Conservation (phyloP, 2,888 invertebrate genomes). For the Pristionchus arcanus region DNA sequence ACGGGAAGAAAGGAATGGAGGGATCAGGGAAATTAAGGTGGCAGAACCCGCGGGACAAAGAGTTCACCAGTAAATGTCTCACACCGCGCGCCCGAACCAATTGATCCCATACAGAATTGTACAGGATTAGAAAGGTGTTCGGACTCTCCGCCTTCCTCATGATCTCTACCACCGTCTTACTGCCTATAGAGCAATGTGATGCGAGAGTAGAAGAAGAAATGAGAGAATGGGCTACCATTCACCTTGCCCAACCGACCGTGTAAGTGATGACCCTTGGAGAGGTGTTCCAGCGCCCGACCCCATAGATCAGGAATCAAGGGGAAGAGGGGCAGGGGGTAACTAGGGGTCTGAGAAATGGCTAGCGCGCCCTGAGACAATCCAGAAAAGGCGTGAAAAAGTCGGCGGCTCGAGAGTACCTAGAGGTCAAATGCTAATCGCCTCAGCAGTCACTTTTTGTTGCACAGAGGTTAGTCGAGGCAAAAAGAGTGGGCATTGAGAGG, state of each 20-base stretch:
- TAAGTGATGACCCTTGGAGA: constrained; percentile 39
- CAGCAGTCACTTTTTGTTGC: neutral
- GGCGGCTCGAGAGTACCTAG: neutral
- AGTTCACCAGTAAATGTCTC: neutral
- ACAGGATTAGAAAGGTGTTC: neutral
- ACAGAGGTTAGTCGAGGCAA: constrained; percentile 10
- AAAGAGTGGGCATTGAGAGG: neutral
- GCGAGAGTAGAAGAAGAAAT: neutral
- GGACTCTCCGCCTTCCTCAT: no score
- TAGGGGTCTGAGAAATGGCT: neutral
- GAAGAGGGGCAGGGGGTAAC: neutral
- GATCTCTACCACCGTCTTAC: no score
- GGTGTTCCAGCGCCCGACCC: constrained; percentile 23
- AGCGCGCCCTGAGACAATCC: neutral
- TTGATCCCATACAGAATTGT: neutral
- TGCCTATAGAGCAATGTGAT: no score
- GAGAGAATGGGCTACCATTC: neutral
- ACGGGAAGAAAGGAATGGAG: neutral
- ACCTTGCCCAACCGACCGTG: neutral
- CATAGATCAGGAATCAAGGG: constrained; percentile 18
- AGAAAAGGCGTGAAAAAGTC: neutral
- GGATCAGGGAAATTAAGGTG: neutral
- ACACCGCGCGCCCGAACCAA: constrained; percentile 4
- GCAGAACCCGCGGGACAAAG: neutral
- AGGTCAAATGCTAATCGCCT: constrained; percentile 37